Base-by-base conservation (phyloP, 2,888 invertebrate genomes). In the Sinodicranocentrus sp. region DNA sequence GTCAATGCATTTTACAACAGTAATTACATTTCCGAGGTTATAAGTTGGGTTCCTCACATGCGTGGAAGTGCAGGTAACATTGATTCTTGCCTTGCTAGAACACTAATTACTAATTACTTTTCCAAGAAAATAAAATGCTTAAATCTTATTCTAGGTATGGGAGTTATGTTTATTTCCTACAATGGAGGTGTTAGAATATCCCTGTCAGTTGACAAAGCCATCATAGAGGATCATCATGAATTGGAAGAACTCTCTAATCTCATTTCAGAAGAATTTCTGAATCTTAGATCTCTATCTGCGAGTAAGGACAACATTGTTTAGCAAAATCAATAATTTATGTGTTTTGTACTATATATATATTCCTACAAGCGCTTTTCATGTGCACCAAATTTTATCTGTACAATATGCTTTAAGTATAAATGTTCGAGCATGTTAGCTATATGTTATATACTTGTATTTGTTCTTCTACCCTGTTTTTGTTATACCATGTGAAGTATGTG, bases 91-190 rank as follows among this genome's bases (percentile, higher is more conserved):
- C 33, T 17, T 1, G 26, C 17, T n/a, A 1, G 65, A n/a, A n/a
- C n/a, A n/a, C n/a, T 6, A 39, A 61, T 26, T 54, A 19, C 6
- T 15, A 54, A 6, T 13, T 13, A 54, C 17, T 54, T 54, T 13
- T 6, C 54, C 17, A 43, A 8, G 8, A 13, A 43, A 43, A 43
- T 43, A 10, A 10, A 10, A 43, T 13, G 13, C 8, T 10, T 43
- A 10, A 13, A 43, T 43, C 8, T 17, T 59, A 2, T 15, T 61
- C 13, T 33, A 88, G 88, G 87, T 23, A 13, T 87, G 39, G 88
- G 88, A 15, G 52, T 87, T 1, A 82, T 85, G 68, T 87, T 87
- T 44, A 44, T 87, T 5, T 87, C 87, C 15, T 88, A 87, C 61
- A 88, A 88, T 61, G 86, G 87, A 0, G 84, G 82, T 6, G 82